A percentile compares a stretch with the other conserved stretches of the same genome.
Conservation (phyloP, 2,888 invertebrate species). For the Oithona nana region DNA sequence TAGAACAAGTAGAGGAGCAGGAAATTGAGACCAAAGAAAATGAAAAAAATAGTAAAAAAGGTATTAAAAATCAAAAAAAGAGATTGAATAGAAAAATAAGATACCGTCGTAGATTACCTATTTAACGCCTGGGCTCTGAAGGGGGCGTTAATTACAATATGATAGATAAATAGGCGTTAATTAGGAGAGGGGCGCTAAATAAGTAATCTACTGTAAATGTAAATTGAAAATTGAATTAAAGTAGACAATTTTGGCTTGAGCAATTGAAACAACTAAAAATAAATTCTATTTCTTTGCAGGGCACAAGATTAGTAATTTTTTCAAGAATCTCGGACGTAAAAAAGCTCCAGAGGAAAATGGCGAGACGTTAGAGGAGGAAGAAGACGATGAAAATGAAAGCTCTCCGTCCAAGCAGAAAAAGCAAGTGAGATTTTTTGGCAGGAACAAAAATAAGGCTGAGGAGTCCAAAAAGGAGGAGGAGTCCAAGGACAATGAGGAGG, state of each 20-base stretch:
- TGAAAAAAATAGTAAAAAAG: too few relatives aligned
- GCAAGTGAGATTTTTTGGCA: background rate
- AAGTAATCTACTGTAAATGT: too few relatives aligned
- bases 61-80: too few relatives aligned
- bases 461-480: background rate
- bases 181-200: too few relatives aligned
- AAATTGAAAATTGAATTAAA: too few relatives aligned
- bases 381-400: background rate
- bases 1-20: background rate
- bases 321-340: background rate
- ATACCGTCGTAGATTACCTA: too few relatives aligned
- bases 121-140: background rate
- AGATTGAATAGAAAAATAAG: too few relatives aligned
- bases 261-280: too few relatives aligned
- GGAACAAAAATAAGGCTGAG: background rate
- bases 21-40: too few relatives aligned
- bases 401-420: background rate
- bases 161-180: too few relatives aligned
- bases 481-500: background rate
- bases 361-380: background rate
- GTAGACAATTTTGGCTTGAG: too few relatives aligned
- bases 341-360: background rate
- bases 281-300: too few relatives aligned
- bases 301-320: background rate
- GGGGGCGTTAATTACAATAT: background rate